Evolutionary conservation across 2,888 invertebrate genomes (phyloP).

Genomic region (Aphodius granarius): DNA sequence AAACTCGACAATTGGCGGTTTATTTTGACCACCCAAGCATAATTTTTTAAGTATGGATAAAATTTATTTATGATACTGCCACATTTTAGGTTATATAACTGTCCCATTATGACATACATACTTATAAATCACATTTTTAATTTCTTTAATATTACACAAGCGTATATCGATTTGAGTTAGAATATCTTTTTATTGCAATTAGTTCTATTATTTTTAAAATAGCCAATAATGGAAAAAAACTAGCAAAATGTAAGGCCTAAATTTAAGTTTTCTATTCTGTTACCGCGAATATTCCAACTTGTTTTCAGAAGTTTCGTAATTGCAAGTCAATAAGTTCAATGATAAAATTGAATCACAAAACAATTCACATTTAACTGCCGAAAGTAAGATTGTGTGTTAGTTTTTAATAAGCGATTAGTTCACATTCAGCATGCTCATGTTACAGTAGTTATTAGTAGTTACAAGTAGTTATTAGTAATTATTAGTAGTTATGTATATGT

Average conservation of each 20-base stretch:
- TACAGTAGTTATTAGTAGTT: background rate
- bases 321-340: no score
- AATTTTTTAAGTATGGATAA: background rate
- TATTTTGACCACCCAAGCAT: no score
- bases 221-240: no score
- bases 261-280: no score
- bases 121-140: background rate
- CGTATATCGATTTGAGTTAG: background rate
- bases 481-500: no score
- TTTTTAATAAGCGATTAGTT: background rate
- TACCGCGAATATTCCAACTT: no score
- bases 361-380: background rate
- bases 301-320: no score
- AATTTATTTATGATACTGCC: background rate
- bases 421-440: background rate
- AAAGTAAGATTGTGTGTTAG: background rate
- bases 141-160: background rate
- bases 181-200: background rate
- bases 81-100: background rate
- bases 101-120: background rate
- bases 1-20: no score
- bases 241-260: no score
- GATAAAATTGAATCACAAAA: no score
- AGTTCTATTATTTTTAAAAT: background rate
- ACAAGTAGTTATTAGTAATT: no score